Conservation (phyloP, 2,797 vertebrate genomes). For the Australoheros facetus region DNA sequence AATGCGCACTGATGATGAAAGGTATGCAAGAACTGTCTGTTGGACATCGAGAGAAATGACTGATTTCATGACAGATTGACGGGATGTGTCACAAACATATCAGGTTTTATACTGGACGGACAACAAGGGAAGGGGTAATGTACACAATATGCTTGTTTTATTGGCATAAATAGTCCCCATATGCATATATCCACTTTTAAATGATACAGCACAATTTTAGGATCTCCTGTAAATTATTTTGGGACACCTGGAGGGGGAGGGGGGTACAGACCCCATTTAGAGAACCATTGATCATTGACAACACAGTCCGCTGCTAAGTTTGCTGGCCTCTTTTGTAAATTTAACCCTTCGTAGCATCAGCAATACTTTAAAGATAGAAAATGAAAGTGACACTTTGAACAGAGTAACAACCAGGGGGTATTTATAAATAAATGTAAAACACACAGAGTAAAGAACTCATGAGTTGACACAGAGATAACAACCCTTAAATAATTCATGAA, state of each 20-base stretch:
- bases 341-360: slow-evolving; percentile 13
- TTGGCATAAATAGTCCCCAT: neutral
- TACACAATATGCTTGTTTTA: neutral
- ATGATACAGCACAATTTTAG: neutral
- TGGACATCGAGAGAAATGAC: neutral
- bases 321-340: slow-evolving; percentile 1
- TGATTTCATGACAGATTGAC: neutral
- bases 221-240: neutral
- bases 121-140: neutral
- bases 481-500: slow-evolving; percentile 63
- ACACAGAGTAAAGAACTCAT: slow-evolving; percentile 21
- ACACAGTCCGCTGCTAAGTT: slow-evolving; percentile 12
- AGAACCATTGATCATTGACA: slow-evolving; percentile 5
- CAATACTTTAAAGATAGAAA: slow-evolving; percentile 8
- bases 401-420: slow-evolving; percentile 5
- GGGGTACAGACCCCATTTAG: neutral
- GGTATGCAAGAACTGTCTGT: neutral
- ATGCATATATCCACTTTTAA: neutral
- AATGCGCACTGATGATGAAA: neutral
- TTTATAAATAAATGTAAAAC: slow-evolving; percentile 50
- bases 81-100: neutral
- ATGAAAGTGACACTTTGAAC: neutral
- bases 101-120: neutral
- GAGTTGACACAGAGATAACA: slow-evolving; percentile 33
- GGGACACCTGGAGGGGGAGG: neutral